Evolutionary conservation across 2,113 vertebrate genomes (phyloP).

Genomic region (Speoplatyrhinus poulsoni): DNA sequence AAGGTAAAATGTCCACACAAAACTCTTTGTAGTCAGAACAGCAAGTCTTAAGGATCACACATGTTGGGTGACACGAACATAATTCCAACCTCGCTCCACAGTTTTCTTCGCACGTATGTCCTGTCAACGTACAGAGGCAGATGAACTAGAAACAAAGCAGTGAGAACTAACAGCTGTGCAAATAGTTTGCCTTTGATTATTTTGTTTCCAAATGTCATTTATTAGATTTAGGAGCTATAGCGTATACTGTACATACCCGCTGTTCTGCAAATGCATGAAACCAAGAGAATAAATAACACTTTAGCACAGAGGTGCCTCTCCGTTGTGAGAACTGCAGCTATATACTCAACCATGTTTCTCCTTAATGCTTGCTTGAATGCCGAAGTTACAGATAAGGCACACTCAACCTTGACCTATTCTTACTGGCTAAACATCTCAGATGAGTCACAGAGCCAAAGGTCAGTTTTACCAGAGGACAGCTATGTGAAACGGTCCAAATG

Average conservation of each 20-base stretch:
- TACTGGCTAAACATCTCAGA: background rate
- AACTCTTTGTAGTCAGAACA: constrained; percentile 79
- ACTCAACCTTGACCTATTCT: constrained; percentile 42
- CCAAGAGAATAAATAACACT: constrained; percentile 37
- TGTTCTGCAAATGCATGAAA: constrained; percentile 32
- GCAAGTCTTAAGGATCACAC: constrained; percentile 78
- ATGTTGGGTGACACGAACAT: constrained; percentile 87
- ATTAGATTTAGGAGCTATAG: background rate
- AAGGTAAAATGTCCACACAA: constrained; percentile 81
- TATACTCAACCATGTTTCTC: background rate
- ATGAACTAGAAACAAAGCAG: background rate
- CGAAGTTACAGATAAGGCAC: background rate
- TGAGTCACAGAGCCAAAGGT: constrained; percentile 48
- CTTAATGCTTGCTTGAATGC: constrained; percentile 21
- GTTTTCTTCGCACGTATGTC: constrained; percentile 74
- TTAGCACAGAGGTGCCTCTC: background rate
- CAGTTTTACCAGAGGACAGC: background rate
- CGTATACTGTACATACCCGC: constrained; percentile 36
- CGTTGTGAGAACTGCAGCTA: constrained; percentile 26
- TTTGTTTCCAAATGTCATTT: background rate
- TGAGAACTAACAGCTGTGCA: background rate
- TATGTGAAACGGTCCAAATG: too few species aligned
- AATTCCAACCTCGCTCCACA: constrained; percentile 70
- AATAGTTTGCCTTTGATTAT: too few species aligned
- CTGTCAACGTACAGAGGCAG: constrained; percentile 28